These are phyloP conservation scores for Elaphurus davidianus DNA, from an alignment of 2,113 vertebrate species.

Conservation along the genomic window DNA sequence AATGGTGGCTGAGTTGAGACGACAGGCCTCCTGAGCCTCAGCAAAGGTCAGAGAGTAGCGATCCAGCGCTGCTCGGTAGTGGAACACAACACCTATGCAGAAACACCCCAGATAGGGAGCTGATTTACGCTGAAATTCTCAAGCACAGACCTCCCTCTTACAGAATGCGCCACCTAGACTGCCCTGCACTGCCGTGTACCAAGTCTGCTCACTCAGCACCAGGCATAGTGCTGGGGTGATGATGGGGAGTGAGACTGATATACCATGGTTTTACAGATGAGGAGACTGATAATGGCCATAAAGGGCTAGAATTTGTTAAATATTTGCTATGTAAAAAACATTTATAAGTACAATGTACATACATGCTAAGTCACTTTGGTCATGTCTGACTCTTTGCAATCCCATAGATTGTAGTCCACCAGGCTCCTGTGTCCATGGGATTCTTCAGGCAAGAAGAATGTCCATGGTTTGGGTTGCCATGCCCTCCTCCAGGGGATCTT, in stretches of 20 bases:
- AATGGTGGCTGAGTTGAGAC: slow-evolving; percentile 88
- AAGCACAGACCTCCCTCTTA: not conserved
- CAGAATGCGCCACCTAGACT: not conserved
- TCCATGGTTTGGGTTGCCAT: not conserved
- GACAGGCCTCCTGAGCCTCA: slow-evolving; percentile 88
- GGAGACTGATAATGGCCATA: not conserved
- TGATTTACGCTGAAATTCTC: not conserved
- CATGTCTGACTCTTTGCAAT: not conserved
- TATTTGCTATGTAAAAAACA: not conserved
- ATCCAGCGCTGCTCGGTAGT: slow-evolving; percentile 91
- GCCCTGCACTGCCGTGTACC: not conserved
- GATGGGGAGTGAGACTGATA: not conserved
- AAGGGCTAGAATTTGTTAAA: not conserved
- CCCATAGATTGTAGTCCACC: not conserved
- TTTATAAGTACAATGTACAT: not conserved
- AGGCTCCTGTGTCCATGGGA: not conserved
- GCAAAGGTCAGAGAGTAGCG: slow-evolving; percentile 91
- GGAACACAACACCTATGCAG: slow-evolving; percentile 92
- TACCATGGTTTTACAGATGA: not conserved
- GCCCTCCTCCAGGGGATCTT: not conserved
- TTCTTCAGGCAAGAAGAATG: not conserved
- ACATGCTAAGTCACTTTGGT: not conserved
- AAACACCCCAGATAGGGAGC: not conserved
- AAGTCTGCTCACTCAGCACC: not conserved
- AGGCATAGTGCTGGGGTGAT: not conserved